phyloP scores from a whole-genome alignment of 92 coral and sea anemone species.

The Phenganax subtilis region DNA sequence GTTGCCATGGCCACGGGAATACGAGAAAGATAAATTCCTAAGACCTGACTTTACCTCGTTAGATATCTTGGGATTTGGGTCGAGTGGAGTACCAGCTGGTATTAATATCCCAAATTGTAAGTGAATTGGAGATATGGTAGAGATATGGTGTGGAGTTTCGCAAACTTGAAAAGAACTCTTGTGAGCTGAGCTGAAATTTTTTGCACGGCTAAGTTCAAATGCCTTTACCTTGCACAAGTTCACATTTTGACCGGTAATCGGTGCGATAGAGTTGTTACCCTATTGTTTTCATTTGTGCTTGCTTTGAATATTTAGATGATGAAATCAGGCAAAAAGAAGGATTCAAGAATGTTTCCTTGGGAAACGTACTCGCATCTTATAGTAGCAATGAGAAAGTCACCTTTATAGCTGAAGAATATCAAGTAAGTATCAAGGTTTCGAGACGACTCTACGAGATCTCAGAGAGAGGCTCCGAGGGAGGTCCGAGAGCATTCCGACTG shows the following conservation, averaged over 20 bases:
- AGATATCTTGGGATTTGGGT: constrained; percentile 87
- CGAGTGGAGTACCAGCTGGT: constrained; percentile 96
- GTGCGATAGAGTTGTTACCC: neutral
- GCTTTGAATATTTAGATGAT: constrained; percentile 56
- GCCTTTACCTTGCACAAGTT: too few relatives aligned
- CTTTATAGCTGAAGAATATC: constrained; percentile 67
- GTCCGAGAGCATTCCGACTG: too few relatives aligned
- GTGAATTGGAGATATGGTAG: neutral
- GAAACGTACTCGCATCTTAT: constrained; percentile 87
- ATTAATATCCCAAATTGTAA: constrained; percentile 96
- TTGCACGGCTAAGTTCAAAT: too few relatives aligned
- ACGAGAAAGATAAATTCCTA: constrained; percentile 81
- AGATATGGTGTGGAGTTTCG: neutral
- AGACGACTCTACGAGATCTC: neutral
- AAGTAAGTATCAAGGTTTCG: constrained; percentile 46
- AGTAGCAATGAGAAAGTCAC: constrained; percentile 84
- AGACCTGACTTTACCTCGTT: constrained; percentile 98
- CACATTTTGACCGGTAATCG: neutral
- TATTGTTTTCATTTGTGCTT: neutral
- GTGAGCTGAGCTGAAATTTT: too few relatives aligned
- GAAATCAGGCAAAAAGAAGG: constrained; percentile 93
- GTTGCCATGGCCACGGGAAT: constrained; percentile 89
- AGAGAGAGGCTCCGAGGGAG: too few relatives aligned
- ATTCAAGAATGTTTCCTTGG: constrained; percentile 89
- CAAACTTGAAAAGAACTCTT: too few relatives aligned